Evolutionary conservation across 2,113 vertebrate species (phyloP).

Genomic region (Microcebus griseorufus): DNA sequence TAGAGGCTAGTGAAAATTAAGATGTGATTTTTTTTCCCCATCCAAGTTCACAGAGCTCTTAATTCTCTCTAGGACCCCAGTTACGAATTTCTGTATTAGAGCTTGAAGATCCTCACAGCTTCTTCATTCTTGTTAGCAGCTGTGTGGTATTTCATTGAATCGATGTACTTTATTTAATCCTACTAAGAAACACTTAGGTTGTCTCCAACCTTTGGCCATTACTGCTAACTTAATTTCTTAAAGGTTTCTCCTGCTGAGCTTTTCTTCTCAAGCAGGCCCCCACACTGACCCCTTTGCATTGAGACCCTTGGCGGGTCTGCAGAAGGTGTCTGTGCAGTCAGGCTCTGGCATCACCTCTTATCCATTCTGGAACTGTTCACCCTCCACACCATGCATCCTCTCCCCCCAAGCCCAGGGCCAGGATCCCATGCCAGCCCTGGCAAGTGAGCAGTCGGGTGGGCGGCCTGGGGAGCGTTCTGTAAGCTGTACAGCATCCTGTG

Average conservation of each 20-base stretch:
- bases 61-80: background rate
- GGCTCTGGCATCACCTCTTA: background rate
- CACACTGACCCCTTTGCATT: background rate
- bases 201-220: background rate
- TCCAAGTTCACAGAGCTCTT: background rate
- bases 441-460: background rate
- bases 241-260: background rate
- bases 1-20: background rate
- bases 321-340: background rate
- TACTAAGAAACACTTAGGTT: background rate
- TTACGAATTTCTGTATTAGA: background rate
- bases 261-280: background rate
- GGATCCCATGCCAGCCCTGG: background rate
- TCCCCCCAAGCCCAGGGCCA: background rate
- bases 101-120: background rate
- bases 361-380: background rate
- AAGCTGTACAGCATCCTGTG: conserved; percentile 52
- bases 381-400: background rate
- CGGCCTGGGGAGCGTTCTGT: background rate
- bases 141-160: background rate
- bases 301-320: background rate
- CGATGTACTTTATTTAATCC: background rate
- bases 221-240: background rate
- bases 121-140: background rate
- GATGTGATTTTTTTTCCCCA: background rate